Conservation (phyloP, 2,113 vertebrate genomes). For the Miniopterus natalensis region DNA sequence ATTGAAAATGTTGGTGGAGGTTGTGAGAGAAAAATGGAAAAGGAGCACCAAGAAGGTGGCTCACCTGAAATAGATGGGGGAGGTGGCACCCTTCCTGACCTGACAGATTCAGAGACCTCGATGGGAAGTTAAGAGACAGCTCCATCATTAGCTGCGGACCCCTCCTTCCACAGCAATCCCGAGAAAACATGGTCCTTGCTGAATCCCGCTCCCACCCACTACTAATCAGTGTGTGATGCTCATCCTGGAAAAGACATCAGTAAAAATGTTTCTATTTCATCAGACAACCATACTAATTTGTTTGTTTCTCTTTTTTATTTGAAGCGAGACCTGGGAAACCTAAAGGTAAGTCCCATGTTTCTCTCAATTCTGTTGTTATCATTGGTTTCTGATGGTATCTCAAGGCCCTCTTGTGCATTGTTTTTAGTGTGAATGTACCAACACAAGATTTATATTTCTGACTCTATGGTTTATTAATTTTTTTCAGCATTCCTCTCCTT, state of each 20-base stretch:
- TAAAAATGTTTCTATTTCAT: background rate
- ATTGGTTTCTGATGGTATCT: background rate
- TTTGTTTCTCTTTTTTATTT: constrained; percentile 62
- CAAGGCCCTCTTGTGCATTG: background rate
- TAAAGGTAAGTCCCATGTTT: constrained; percentile 61
- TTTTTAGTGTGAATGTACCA: background rate
- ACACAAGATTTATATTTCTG: background rate
- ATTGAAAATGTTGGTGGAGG: background rate
- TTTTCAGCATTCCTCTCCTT: background rate
- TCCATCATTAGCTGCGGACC: background rate
- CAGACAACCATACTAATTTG: constrained; percentile 36
- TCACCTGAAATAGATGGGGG: background rate
- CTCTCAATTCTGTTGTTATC: background rate
- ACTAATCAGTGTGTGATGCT: background rate
- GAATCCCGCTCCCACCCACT: background rate
- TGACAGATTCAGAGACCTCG: background rate
- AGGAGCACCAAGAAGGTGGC: background rate
- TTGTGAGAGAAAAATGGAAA: background rate
- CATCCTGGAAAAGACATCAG: background rate
- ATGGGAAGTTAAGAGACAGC: background rate
- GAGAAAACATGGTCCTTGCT: background rate
- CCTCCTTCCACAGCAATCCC: background rate
- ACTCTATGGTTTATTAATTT: background rate
- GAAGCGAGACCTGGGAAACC: constrained; percentile 45
- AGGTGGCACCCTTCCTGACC: background rate